These are phyloP conservation scores for Acanthosepion esculentum DNA, from an alignment of 2,888 invertebrate genomes.

Conservation along the genomic window DNA sequence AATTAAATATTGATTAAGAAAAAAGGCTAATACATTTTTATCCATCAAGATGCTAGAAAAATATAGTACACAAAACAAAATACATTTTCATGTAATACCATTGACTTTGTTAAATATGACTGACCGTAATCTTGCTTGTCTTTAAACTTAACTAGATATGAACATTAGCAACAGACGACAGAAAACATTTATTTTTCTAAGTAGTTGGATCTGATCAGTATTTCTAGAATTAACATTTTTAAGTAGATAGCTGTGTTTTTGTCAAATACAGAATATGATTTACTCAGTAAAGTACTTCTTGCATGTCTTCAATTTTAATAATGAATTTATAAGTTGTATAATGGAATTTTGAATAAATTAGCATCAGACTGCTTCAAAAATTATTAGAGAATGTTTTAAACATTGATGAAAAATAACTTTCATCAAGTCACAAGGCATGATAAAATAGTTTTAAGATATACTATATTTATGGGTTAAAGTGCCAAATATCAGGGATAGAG, in stretches of 20 bases:
- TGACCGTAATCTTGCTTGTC: background rate
- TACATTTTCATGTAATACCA: background rate
- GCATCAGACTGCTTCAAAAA: background rate
- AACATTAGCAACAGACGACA: background rate
- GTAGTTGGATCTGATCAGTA: background rate
- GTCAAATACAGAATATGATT: too few relatives aligned
- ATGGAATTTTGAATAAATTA: background rate
- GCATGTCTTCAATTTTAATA: background rate
- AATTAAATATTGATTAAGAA: background rate
- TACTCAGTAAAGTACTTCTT: background rate
- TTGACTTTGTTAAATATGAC: background rate
- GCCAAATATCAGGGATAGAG: too few relatives aligned
- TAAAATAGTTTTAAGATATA: too few relatives aligned
- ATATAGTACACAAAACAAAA: background rate
- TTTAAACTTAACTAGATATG: background rate
- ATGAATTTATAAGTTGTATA: background rate
- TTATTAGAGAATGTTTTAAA: background rate
- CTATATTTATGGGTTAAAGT: too few relatives aligned
- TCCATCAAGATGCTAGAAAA: background rate
- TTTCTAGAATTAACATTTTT: background rate
- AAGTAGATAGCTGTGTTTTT: background rate
- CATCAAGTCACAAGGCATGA: too few relatives aligned
- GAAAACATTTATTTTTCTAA: background rate
- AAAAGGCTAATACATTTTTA: too few relatives aligned
- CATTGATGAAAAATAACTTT: too few relatives aligned